These are phyloP conservation scores for Thera britannica DNA, from an alignment of 2,888 invertebrate species.

Conservation along the genomic window DNA sequence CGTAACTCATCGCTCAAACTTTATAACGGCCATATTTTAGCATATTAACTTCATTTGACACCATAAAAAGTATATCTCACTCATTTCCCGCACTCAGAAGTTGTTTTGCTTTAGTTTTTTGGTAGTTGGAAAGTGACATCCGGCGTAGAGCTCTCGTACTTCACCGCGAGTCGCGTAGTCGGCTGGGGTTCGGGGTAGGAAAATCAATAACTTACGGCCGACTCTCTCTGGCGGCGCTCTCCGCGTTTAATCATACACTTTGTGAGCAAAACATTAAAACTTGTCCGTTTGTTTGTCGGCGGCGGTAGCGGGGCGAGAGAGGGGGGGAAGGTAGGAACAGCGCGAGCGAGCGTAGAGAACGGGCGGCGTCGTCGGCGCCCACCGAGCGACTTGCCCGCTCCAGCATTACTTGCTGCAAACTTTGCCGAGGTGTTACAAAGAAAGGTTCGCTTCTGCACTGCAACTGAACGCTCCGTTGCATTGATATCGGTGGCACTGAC, in stretches of 20 bases:
- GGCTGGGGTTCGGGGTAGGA: conserved; percentile 81
- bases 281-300: conserved; percentile 84
- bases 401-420: conserved; percentile 70
- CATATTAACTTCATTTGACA: conserved; percentile 54
- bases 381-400: conserved; percentile 58
- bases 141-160: conserved; percentile 60
- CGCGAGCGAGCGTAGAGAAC: conserved; percentile 55
- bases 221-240: conserved; percentile 84
- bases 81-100: conserved; percentile 50
- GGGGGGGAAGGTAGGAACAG: conserved; percentile 52
- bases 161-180: conserved; percentile 75
- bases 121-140: conserved; percentile 62
- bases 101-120: conserved; percentile 56
- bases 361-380: conserved; percentile 57
- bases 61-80: conserved; percentile 57
- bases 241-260: conserved; percentile 85
- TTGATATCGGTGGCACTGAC: conserved; percentile 74
- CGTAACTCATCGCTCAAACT: conserved; percentile 70
- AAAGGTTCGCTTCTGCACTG: conserved; percentile 63
- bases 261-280: conserved; percentile 85
- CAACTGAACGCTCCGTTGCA: conserved; percentile 48
- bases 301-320: conserved; percentile 69
- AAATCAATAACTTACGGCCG: conserved; percentile 86
- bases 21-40: conserved; percentile 55
- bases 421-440: conserved; percentile 81